Evolutionary conservation across 2,888 invertebrate species (phyloP).

Genomic region (Chalcis sispes): DNA sequence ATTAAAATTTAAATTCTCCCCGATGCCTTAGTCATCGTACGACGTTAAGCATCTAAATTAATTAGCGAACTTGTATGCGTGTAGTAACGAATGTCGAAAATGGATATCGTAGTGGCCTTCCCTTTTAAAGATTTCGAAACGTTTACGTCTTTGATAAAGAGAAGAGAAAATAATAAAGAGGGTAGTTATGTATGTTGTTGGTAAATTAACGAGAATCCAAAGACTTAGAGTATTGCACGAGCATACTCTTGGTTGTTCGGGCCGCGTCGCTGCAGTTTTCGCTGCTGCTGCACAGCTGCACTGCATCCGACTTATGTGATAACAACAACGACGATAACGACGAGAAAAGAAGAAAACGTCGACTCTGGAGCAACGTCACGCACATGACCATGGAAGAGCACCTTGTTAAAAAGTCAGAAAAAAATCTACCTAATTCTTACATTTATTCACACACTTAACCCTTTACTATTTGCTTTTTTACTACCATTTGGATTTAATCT

Average conservation of each 20-base stretch:
- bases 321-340: background rate
- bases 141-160: background rate
- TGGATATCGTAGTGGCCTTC: too few relatives aligned
- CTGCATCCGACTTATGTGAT: background rate
- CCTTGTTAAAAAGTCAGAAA: too few relatives aligned
- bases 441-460: too few relatives aligned
- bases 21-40: slow-evolving; percentile 39
- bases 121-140: too few relatives aligned
- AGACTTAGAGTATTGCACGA: slow-evolving; percentile 30
- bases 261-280: background rate
- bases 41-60: slow-evolving; percentile 29
- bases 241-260: background rate
- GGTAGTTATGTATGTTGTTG: background rate
- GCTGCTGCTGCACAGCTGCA: slow-evolving; percentile 2
- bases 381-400: slow-evolving; percentile 39
- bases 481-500: too few relatives aligned
- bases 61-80: background rate
- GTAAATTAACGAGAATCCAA: slow-evolving; percentile 28
- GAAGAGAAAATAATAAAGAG: too few relatives aligned
- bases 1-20: slow-evolving; percentile 47
- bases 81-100: background rate
- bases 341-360: background rate
- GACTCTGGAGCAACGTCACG: slow-evolving; percentile 10
- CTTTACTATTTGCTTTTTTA: too few relatives aligned
- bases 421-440: too few relatives aligned